These are phyloP conservation scores for Parapsyche elsis DNA, from an alignment of 1,140 invertebrate genomes.

Conservation along the genomic window DNA sequence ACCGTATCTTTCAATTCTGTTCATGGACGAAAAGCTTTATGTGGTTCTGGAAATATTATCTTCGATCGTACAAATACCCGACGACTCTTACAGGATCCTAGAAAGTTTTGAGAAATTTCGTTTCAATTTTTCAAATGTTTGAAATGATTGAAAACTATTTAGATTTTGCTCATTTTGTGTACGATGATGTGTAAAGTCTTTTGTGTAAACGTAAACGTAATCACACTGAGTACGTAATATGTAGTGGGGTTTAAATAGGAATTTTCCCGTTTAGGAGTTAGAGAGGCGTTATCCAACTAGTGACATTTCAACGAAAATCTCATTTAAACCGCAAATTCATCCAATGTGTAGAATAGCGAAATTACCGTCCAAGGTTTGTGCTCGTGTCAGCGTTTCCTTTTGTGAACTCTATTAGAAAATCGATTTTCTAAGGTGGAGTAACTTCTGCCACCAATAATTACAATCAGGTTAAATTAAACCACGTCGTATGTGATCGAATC, in stretches of 20 bases:
- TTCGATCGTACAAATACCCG: too few species aligned
- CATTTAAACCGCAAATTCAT: slow-evolving; percentile 7
- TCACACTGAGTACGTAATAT: too few species aligned
- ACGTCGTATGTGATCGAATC: background rate
- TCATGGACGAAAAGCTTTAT: too few species aligned
- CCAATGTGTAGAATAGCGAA: slow-evolving; percentile 1
- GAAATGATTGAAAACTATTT: too few species aligned
- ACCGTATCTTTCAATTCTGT: too few species aligned
- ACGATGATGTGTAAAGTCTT: too few species aligned
- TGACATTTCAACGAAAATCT: slow-evolving; percentile 12
- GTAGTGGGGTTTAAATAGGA: background rate
- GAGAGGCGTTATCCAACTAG: slow-evolving; percentile 6
- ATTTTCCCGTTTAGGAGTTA: background rate
- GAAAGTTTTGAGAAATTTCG: too few species aligned
- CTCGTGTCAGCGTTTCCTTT: slow-evolving; percentile 40
- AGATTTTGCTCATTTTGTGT: too few species aligned
- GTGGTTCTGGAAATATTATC: too few species aligned
- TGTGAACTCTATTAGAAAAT: slow-evolving; percentile 34
- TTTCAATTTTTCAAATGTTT: too few species aligned
- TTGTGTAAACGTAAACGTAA: too few species aligned
- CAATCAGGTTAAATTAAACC: background rate
- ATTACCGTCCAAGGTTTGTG: slow-evolving; percentile 32
- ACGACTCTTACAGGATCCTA: too few species aligned
- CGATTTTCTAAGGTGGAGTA: background rate
- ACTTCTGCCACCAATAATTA: slow-evolving; percentile 26